Evolutionary conservation across 1,140 invertebrate genomes (phyloP).

Genomic region (Lanistes nyassanus): DNA sequence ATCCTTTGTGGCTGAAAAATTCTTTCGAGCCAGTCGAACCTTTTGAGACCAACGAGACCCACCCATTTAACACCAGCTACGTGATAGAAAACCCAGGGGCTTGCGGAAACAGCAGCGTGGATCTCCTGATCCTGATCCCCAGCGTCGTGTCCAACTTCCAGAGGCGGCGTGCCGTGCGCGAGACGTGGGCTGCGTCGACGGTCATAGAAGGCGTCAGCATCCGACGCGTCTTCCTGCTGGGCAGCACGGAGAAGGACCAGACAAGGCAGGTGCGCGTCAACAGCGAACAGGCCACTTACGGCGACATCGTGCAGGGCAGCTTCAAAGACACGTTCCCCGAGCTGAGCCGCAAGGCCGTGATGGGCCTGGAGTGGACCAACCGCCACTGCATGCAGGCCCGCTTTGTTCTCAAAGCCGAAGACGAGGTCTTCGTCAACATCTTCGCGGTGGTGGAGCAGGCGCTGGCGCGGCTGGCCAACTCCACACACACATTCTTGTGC

Average conservation of each 20-base stretch:
- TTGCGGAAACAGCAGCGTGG: conserved; percentile 30
- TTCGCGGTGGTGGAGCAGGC: conserved; percentile 47
- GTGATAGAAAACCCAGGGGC: conserved; percentile 24
- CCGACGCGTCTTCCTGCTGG: conserved; percentile 76
- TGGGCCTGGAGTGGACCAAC: conserved; percentile 83
- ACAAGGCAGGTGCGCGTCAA: conserved; percentile 35
- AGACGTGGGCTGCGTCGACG: conserved; percentile 57
- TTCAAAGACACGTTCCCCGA: conserved; percentile 52
- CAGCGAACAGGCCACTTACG: conserved; percentile 50
- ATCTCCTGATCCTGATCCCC: conserved; percentile 46
- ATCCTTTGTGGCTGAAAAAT: conserved; percentile 2
- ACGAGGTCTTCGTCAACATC: conserved; percentile 83
- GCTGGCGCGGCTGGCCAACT: conserved; percentile 34
- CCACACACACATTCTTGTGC: conserved; percentile 36
- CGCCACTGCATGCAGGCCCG: conserved; percentile 74
- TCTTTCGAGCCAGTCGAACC: background rate
- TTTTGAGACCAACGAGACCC: conserved; percentile 6
- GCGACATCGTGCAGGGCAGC: conserved; percentile 59
- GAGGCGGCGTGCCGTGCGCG: conserved; percentile 47
- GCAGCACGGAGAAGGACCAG: conserved; percentile 67
- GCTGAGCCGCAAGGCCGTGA: conserved; percentile 73
- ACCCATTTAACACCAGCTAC: conserved; percentile 27
- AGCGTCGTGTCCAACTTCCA: conserved; percentile 39
- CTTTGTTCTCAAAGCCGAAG: conserved; percentile 90
- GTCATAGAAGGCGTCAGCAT: conserved; percentile 36